A percentile compares a stretch with the other conserved stretches of the same genome.
Evolutionary conservation across 2,888 invertebrate species (phyloP).

Genomic region (Caenorhabditis becei): DNA sequence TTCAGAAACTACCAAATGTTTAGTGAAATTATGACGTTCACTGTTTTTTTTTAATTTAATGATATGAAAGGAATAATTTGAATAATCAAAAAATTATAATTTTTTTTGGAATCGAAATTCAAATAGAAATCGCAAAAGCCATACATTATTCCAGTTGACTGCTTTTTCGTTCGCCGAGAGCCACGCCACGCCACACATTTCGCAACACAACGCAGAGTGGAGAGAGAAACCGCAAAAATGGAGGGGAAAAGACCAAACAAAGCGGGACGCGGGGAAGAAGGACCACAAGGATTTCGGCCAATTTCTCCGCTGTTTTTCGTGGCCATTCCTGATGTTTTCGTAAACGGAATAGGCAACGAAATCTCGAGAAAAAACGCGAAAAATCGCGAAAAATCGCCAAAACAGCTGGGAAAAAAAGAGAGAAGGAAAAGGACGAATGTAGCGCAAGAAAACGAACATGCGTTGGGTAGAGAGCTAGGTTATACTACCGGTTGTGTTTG

Average conservation of each 20-base stretch:
- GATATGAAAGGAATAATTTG: too few species aligned
- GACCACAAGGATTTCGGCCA: neutral
- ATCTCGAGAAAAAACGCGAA: neutral
- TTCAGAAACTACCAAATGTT: too few species aligned
- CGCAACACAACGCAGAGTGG: constrained; percentile 35
- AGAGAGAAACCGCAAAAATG: constrained; percentile 13
- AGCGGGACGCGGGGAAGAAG: neutral
- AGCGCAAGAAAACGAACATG: constrained; percentile 13
- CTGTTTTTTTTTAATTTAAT: too few species aligned
- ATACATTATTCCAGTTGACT: neutral
- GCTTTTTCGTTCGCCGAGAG: constrained; percentile 2
- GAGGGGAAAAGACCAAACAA: constrained; percentile 3
- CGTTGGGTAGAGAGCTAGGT: constrained; percentile 51
- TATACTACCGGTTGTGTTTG: constrained; percentile 58
- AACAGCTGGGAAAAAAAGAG: constrained; percentile 2
- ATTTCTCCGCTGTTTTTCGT: neutral
- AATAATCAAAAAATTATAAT: too few species aligned
- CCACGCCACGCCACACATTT: constrained; percentile 15
- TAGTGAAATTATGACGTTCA: too few species aligned
- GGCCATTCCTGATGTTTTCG: neutral
- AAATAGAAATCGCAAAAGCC: neutral
- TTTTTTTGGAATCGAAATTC: too few species aligned
- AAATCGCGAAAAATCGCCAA: neutral
- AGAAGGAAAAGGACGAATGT: constrained; percentile 12
- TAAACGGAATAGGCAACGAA: neutral